phyloP scores from a whole-genome alignment of 2,113 vertebrate genomes.

The Daphoenositta chrysoptera region DNA sequence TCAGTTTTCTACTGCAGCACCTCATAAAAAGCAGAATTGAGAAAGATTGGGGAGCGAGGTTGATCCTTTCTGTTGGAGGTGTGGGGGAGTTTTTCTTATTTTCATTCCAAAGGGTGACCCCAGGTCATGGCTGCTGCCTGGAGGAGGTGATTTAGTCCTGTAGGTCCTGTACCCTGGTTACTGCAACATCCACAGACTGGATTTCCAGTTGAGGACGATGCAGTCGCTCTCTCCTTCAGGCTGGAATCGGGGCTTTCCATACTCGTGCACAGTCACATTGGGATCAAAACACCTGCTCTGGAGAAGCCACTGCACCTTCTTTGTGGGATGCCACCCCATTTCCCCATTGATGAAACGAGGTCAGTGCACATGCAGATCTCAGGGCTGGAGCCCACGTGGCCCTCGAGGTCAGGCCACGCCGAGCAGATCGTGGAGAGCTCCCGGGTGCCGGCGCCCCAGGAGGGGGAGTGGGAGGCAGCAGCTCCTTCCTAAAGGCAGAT shows the following conservation, averaged over 20 bases:
- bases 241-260: not conserved
- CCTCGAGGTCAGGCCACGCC: not conserved
- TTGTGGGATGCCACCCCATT: not conserved
- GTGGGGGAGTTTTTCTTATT: not conserved
- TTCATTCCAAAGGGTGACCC: not conserved
- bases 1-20: not conserved
- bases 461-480: not conserved
- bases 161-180: not conserved
- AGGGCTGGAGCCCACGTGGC: not conserved
- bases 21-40: not conserved
- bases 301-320: not conserved
- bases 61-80: not conserved
- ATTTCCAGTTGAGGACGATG: not conserved
- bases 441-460: not conserved
- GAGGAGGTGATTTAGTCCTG: not conserved
- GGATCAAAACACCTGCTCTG: not conserved
- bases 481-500: not conserved
- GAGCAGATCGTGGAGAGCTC: not conserved
- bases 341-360: not conserved
- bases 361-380: not conserved
- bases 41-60: accelerated
- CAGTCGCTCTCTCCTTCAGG: not conserved
- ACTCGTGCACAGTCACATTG: accelerated
- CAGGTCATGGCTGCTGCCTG: not conserved
- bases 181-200: not conserved